Evolutionary conservation across 2,888 invertebrate genomes (phyloP), one percentile per base, ranked within the genome.

Genomic region (Aphrophora alni): DNA sequence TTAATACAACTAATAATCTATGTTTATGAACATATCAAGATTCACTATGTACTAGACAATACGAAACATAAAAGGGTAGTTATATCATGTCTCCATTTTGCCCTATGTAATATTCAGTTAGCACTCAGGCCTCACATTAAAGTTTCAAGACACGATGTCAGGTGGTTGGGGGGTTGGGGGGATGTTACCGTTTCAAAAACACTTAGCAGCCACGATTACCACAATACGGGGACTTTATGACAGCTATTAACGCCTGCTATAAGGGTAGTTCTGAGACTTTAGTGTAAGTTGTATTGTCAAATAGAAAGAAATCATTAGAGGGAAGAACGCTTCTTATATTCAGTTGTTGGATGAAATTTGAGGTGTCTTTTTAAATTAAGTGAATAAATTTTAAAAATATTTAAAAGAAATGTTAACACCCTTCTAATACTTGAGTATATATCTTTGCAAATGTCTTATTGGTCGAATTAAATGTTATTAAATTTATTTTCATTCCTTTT

Each of bases 131-230:
- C 21, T 21, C 21, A 2, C 21, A 59, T 59, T 59, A 59, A 59
- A 59, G 21, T 59, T 59, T n/a, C 59, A 59, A 59, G 59, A 59
- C 59, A 59, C 59, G 59, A 59, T 59, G 59, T 59, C 59, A 59
- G 59, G 59, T 59, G 59, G 59, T 5, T 21, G 59, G 10, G 14
- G 21, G 44, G 44, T 10, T 33, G n/a, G 21, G 59, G 59, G 59
- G 59, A 59, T 59, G 59, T 59, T 59, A 59, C 59, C 59, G 59
- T 59, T 59, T 59, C 59, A 59, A 59, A 59, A 59, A 59, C 59
- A 59, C 59, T 59, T 59, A 59, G 59, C 59, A 59, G 21, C 21
- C 21, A 14, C 59, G 59, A 59, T 59, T 59, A 59, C 59, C 59
- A 59, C 59, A 59, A 59, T 59, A 59, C 59, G 59, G 21, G 2